phyloP scores from a whole-genome alignment of 1,140 invertebrate species.

The Pogonomyrmex barbatus region DNA sequence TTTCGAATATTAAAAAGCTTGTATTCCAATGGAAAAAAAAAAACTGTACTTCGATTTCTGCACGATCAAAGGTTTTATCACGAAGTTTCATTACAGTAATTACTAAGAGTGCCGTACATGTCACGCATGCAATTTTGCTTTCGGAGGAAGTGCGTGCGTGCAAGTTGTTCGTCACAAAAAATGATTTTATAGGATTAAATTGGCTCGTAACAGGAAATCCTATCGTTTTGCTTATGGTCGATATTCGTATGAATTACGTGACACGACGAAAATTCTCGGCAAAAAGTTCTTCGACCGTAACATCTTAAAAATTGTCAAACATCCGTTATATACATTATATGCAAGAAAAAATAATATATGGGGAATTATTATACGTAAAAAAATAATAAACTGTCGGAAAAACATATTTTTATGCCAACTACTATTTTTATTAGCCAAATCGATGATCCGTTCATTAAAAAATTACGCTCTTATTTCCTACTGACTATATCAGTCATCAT shows the following conservation, averaged over 20 bases:
- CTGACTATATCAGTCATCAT: not conserved
- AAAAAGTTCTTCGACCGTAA: not conserved
- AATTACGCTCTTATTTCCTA: not conserved
- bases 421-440: not conserved
- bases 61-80: conserved; percentile 31
- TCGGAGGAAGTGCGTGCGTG: conserved; percentile 44
- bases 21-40: not conserved
- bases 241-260: conserved; percentile 35
- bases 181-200: conserved; percentile 47
- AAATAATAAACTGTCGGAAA: no score
- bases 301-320: not conserved
- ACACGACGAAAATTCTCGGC: not conserved
- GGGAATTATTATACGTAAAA: no score
- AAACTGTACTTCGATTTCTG: not conserved
- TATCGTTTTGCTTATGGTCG: conserved; percentile 33
- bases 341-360: no score
- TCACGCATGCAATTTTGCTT: conserved; percentile 45
- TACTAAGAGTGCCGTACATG: conserved; percentile 25
- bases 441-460: not conserved
- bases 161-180: conserved; percentile 40
- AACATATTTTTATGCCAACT: no score
- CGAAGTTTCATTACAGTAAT: conserved; percentile 46
- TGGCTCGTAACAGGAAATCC: conserved; percentile 58
- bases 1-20: not conserved
- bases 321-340: not conserved